Base-by-base conservation (phyloP, 2,113 vertebrate species). In the Hippocampus comes region DNA sequence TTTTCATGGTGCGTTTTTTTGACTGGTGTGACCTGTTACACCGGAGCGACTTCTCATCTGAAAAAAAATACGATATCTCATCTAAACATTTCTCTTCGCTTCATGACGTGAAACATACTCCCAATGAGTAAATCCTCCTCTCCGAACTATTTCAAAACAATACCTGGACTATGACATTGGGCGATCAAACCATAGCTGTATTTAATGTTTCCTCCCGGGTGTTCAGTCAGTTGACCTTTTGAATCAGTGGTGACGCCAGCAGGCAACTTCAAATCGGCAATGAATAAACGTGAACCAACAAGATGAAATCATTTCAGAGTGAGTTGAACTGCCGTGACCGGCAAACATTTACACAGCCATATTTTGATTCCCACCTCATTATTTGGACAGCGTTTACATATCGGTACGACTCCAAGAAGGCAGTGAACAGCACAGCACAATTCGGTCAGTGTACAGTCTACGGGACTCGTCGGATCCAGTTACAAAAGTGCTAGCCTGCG, bases 91-190 rank as follows among this genome's bases (percentile, higher is more conserved):
- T 27, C 56, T 63, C 23, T 55, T 68, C 74, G 30, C 2, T 53
- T 41, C 14, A 42, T 70, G 64, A 9, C 23, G 76, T 83, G 67
- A 85, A 86, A 79, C 68, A 82, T 80, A 73, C 63, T 68, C 71
- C 49, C 25, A 67, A 17, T 68, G 59, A 64, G 74, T 79, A 48
- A 81, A 84, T 83, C 46, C 82, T 87, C 81, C 48, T 38, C 57
- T 72, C 27, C 34, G 4, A 21, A 51, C 55, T 15, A 70, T 67
- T 73, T 75, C 60, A 60, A 67, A 65, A 72, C 67, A 70, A 65
- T 10, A 70, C 2, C 14, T 49, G 4, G n/a, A 67, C 72, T 55
- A n/a, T 1, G 64, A 73, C 68, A 27, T 18, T 61, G 46, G 12
- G 12, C 2, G 46, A 48, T 15, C 12, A 15, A 48, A 48, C 3